Conservation (phyloP, 2,888 invertebrate genomes). For the Trichopoda pennipes region DNA sequence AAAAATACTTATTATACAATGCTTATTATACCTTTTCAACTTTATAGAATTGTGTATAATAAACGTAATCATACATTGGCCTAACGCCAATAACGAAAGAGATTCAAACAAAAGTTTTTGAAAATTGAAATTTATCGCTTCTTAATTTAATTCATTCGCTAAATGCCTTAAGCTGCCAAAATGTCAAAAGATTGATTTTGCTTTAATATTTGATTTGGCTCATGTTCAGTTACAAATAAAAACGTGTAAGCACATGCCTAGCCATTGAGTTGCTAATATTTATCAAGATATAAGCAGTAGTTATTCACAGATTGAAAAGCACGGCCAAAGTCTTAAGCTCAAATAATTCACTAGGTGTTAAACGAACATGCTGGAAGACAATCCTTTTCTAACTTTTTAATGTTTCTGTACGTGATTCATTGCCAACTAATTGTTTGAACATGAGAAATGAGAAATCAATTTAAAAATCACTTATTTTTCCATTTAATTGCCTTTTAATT, state of each 20-base stretch:
- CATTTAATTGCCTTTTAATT: slow-evolving; percentile 29
- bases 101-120: slow-evolving; percentile 60
- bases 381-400: slow-evolving; percentile 49
- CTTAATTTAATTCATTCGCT: slow-evolving; percentile 74
- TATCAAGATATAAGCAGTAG: slow-evolving; percentile 51
- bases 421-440: slow-evolving; percentile 70
- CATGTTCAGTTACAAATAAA: slow-evolving; percentile 58
- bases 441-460: slow-evolving; percentile 74
- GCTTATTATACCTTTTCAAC: not conserved
- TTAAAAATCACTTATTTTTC: slow-evolving; percentile 64
- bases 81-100: slow-evolving; percentile 69
- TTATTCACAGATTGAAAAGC: slow-evolving; percentile 34
- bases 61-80: slow-evolving; percentile 63
- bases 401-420: slow-evolving; percentile 63
- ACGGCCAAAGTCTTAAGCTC: slow-evolving; percentile 57
- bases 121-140: slow-evolving; percentile 74
- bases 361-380: slow-evolving; percentile 37
- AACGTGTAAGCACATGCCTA: slow-evolving; percentile 16
- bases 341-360: slow-evolving; percentile 34
- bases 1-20: not conserved
- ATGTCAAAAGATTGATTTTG: slow-evolving; percentile 72
- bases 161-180: slow-evolving; percentile 67
- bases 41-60: not conserved
- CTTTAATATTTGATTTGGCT: slow-evolving; percentile 70
- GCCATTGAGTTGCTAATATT: slow-evolving; percentile 14